These are phyloP conservation scores for Rotaria socialis DNA, from an alignment of 2,888 invertebrate species.

Conservation along the genomic window DNA sequence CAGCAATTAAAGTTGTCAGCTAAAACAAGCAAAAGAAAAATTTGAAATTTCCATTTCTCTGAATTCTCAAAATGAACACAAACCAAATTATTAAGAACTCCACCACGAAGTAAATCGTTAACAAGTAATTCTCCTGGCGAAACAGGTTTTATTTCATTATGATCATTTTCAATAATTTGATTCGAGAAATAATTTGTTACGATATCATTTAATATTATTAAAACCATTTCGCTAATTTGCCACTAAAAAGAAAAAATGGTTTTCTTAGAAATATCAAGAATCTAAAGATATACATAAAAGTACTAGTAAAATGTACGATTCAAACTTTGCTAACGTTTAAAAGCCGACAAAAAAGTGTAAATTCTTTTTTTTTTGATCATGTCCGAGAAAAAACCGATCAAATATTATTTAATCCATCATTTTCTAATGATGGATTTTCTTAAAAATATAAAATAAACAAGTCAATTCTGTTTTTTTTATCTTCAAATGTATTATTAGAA, in stretches of 20 bases:
- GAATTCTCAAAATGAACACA: not conserved
- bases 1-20: not conserved
- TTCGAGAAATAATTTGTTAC: not conserved
- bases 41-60: not conserved
- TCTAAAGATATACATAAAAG: too few relatives aligned
- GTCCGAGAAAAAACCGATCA: too few relatives aligned
- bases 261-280: too few relatives aligned
- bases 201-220: constrained; percentile 21
- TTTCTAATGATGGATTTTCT: too few relatives aligned
- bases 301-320: too few relatives aligned
- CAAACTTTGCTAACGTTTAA: too few relatives aligned
- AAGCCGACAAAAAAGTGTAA: too few relatives aligned
- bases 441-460: too few relatives aligned
- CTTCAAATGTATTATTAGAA: too few relatives aligned
- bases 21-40: not conserved
- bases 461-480: too few relatives aligned
- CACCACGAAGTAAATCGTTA: constrained; percentile 35
- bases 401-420: too few relatives aligned
- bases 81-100: constrained; percentile 1
- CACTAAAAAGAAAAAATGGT: not conserved
- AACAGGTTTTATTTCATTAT: not conserved
- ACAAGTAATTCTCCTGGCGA: constrained; percentile 8
- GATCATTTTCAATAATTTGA: not conserved
- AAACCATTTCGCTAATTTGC: not conserved
- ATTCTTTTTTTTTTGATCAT: too few relatives aligned